Conservation (phyloP, 2,113 vertebrate genomes). For the Mormoops blainvillei region DNA sequence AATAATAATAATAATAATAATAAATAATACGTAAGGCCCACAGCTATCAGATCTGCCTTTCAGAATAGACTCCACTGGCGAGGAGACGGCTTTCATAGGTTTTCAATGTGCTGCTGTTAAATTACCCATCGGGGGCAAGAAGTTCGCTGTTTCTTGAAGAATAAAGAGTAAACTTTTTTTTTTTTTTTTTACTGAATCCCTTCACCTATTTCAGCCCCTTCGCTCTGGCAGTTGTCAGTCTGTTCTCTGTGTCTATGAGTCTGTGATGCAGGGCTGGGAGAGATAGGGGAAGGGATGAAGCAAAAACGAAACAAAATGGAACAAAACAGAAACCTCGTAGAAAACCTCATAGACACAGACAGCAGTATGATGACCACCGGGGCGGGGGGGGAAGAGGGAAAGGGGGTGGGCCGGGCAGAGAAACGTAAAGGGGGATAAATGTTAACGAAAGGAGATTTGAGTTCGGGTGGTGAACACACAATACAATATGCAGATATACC, state of each 20-base stretch:
- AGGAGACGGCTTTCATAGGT: neutral
- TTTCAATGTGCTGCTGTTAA: neutral
- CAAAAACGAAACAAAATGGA: neutral
- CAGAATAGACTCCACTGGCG: accelerated
- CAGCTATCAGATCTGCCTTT: too few relatives aligned
- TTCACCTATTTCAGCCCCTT: neutral
- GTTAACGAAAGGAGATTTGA: too few relatives aligned
- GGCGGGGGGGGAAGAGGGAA: too few relatives aligned
- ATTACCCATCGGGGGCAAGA: neutral
- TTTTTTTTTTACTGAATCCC: neutral
- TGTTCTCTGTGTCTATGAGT: neutral
- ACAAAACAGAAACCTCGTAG: neutral
- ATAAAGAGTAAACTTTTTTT: neutral
- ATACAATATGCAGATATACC: too few relatives aligned
- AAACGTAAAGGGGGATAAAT: too few relatives aligned
- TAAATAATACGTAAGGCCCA: too few relatives aligned
- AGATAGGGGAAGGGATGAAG: neutral
- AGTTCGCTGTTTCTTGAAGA: neutral
- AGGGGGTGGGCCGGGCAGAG: too few relatives aligned
- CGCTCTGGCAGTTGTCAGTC: neutral
- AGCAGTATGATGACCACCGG: neutral
- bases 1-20: too few relatives aligned
- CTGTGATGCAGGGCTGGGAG: neutral
- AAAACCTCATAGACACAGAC: neutral
- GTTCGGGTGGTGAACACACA: too few relatives aligned